Evolutionary conservation across 2,113 vertebrate genomes (phyloP).

Genomic region (Setophaga kirtlandii): DNA sequence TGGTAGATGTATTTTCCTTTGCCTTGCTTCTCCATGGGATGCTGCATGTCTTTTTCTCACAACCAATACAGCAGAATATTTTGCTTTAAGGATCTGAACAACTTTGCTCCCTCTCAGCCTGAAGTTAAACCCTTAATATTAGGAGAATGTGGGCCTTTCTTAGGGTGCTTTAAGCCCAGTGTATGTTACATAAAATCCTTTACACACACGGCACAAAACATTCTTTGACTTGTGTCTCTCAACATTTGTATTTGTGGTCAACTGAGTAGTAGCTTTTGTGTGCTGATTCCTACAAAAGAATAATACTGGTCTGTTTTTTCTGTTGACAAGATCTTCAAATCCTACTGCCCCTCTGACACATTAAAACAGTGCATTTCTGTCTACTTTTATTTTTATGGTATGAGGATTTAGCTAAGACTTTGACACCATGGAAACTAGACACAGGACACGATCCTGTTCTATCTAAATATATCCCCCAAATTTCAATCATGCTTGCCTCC

Average conservation of each 20-base stretch:
- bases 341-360: slow-evolving; percentile 27
- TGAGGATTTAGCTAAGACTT: slow-evolving; percentile 64
- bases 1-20: background rate
- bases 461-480: slow-evolving; percentile 54
- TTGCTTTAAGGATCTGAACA: background rate
- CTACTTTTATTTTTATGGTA: slow-evolving; percentile 25
- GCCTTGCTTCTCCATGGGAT: background rate
- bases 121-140: slow-evolving; percentile 15
- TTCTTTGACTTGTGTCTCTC: slow-evolving; percentile 17
- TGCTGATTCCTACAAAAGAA: background rate
- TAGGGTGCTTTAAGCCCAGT: background rate
- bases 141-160: background rate
- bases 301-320: slow-evolving; percentile 46
- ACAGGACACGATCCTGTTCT: slow-evolving; percentile 44
- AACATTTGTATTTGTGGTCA: slow-evolving; percentile 41
- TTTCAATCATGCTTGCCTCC: slow-evolving; percentile 52
- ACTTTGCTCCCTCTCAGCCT: slow-evolving; percentile 5
- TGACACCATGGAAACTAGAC: slow-evolving; percentile 70
- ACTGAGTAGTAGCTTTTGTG: slow-evolving; percentile 1
- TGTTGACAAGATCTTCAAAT: slow-evolving; percentile 64
- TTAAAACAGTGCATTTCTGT: slow-evolving; percentile 49
- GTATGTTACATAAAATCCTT: slow-evolving; percentile 32
- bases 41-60: background rate
- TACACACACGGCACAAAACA: background rate
- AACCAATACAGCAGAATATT: background rate